These are phyloP conservation scores for Palaemon carinicauda DNA, from an alignment of 1,140 invertebrate genomes.

Conservation along the genomic window DNA sequence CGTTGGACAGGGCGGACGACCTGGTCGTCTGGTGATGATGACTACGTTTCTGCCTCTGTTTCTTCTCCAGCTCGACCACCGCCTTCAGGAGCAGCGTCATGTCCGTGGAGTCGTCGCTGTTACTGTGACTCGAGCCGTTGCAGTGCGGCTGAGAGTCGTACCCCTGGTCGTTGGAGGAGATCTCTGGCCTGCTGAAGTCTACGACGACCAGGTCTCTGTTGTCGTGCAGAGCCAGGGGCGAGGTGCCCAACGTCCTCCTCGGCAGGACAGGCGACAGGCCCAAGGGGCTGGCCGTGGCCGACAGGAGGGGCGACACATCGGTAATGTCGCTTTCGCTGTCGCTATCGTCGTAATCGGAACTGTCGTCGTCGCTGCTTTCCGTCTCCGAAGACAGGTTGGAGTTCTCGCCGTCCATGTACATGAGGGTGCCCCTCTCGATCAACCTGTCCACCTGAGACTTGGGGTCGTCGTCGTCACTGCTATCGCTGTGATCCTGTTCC, in stretches of 20 bases:
- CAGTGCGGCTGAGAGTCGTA: constrained; percentile 17
- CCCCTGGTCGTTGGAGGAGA: constrained; percentile 5
- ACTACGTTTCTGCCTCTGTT: constrained; percentile 24
- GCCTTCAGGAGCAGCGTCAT: constrained; percentile 41
- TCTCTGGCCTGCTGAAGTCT: background rate
- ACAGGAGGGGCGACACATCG: constrained; percentile 58
- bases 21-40: too few species aligned
- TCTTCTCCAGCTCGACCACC: constrained; percentile 48
- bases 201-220: constrained; percentile 44
- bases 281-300: constrained; percentile 54
- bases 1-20: background rate
- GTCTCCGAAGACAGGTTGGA: constrained; percentile 58
- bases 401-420: constrained; percentile 59
- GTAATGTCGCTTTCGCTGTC: constrained; percentile 59
- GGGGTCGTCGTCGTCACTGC: constrained; percentile 59
- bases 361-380: too few species aligned
- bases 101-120: constrained; percentile 38
- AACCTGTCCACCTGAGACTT: constrained; percentile 59
- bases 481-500: constrained; percentile 56
- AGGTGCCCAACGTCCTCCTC: constrained; percentile 36
- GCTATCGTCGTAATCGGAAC: constrained; percentile 46
- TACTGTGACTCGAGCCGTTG: constrained; percentile 17
- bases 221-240: constrained; percentile 53
- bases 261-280: constrained; percentile 57
- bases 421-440: constrained; percentile 53